phyloP scores from a whole-genome alignment of 2,797 vertebrate species.

The Xyrichtys novacula region DNA sequence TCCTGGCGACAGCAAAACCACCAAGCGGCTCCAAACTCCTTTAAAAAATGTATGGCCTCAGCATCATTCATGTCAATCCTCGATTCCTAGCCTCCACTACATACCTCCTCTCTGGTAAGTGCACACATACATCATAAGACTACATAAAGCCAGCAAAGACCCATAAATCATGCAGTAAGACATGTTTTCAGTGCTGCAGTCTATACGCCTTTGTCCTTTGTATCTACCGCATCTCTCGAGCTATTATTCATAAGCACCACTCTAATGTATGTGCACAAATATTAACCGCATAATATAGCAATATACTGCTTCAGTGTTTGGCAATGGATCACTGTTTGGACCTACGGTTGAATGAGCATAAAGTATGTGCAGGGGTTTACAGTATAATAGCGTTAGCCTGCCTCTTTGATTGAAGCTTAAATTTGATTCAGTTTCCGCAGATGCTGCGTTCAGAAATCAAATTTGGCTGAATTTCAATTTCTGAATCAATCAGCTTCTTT shows the following conservation, averaged over 20 bases:
- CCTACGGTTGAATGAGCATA: conserved; percentile 20
- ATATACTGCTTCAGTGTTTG: conserved; percentile 28
- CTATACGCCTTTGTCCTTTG: conserved; percentile 52
- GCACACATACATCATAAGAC: conserved; percentile 76
- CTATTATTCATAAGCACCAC: conserved; percentile 42
- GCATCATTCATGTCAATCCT: conserved; percentile 74
- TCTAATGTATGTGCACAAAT: conserved; percentile 38
- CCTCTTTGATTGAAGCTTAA: conserved; percentile 36
- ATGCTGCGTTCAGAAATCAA: conserved; percentile 22
- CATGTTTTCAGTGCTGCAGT: conserved; percentile 46
- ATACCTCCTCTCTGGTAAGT: conserved; percentile 72
- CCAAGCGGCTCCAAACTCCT: conserved; percentile 50
- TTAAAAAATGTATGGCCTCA: conserved; percentile 78
- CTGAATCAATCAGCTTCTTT: conserved; percentile 37
- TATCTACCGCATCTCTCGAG: conserved; percentile 23
- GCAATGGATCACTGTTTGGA: conserved; percentile 22
- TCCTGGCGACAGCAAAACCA: conserved; percentile 55
- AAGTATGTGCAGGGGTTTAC: conserved; percentile 14
- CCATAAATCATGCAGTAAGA: conserved; percentile 77
- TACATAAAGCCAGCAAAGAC: conserved; percentile 60
- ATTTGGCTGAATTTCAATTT: conserved; percentile 54
- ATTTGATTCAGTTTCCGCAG: conserved; percentile 15
- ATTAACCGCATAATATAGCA: conserved; percentile 24
- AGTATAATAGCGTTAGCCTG: conserved; percentile 10
- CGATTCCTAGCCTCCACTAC: conserved; percentile 61